Evolutionary conservation across 2,113 vertebrate genomes (phyloP), one percentile per base, ranked within the genome.

Genomic region (Aramus guarauna): DNA sequence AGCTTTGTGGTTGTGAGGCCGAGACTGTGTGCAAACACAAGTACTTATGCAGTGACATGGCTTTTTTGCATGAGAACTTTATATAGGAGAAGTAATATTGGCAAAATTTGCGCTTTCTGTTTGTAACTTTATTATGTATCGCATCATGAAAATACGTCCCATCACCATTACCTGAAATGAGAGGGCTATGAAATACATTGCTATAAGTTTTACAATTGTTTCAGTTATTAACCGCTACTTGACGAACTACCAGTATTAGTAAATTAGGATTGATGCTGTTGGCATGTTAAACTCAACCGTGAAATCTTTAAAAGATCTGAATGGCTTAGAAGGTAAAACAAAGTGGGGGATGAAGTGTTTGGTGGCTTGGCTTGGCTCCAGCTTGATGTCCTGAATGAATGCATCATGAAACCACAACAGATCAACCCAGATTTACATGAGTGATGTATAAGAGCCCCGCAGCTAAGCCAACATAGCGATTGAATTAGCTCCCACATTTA

Each of bases 351-450:
- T 90, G 78, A 91, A 95, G 72, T 88, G 80, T 88, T 90, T 76
- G 58, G 84, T 88, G 90, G 74, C 50, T 77, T 96, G 95, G 94
- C 90, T 92, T 34, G 34, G 24, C 48, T 94, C 95, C 97, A 97
- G 75, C 77, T 66, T 91, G 92, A 84, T 96, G 93, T 96, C 86
- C 88, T 92, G 50, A 96, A 94, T 80, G 87, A 93, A 94, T 94
- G 93, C 93, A 91, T 97, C 86, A 36, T 9, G 19, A 97, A 97
- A 97, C 95, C 96, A 91, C 93, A 95, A 55, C 86, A 94, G 93
- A 96, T 96, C 97, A 95, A 94, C 68, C 75, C 84, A 96, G 96
- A 95, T 96, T 97, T 97, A 93, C 72, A 56, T 94, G 94, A 96
- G 85, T 90, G 85, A 90, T 5, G 60, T 90, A 41, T 92, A 90